A percentile compares a stretch with the other conserved stretches of the same genome.
Evolutionary conservation across 1,140 invertebrate species (phyloP).

Genomic region (Drosophila kikkawai): DNA sequence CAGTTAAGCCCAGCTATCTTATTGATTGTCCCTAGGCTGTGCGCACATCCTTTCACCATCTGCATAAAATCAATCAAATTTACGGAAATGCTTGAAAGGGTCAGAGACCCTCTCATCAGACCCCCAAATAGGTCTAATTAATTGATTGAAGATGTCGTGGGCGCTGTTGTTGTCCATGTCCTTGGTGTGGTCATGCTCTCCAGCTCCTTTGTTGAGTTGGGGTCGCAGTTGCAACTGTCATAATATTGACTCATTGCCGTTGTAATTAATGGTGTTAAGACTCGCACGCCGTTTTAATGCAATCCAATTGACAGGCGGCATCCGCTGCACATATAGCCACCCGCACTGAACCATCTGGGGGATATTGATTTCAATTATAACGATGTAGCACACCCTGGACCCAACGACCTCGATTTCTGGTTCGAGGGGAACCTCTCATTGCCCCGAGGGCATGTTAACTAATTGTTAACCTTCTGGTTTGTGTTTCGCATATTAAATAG

Average conservation of each 20-base stretch:
- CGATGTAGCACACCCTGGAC: slow-evolving; percentile 43
- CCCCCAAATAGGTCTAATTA: slow-evolving; percentile 60
- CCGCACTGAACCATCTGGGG: slow-evolving; percentile 28
- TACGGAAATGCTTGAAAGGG: slow-evolving; percentile 20
- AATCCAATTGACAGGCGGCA: slow-evolving; percentile 74
- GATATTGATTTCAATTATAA: slow-evolving; percentile 78
- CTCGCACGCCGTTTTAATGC: slow-evolving; percentile 80
- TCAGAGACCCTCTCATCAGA: neutral
- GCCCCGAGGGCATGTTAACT: slow-evolving; percentile 35
- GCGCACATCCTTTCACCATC: slow-evolving; percentile 34
- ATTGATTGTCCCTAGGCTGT: neutral
- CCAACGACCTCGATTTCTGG: neutral
- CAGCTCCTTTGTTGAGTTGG: slow-evolving; percentile 19
- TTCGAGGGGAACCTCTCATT: neutral
- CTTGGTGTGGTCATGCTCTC: slow-evolving; percentile 8
- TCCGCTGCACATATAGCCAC: slow-evolving; percentile 54
- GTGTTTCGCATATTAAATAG: slow-evolving; percentile 60
- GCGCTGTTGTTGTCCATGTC: slow-evolving; percentile 17
- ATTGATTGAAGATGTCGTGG: slow-evolving; percentile 63
- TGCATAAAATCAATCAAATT: slow-evolving; percentile 65
- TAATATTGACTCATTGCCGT: slow-evolving; percentile 80
- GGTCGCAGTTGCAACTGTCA: slow-evolving; percentile 69
- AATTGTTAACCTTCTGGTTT: slow-evolving; percentile 50
- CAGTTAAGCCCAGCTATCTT: slow-evolving; percentile 8
- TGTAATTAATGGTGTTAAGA: slow-evolving; percentile 83